Evolutionary conservation across 2,113 vertebrate species (phyloP).

Genomic region (Thunnus thynnus): DNA sequence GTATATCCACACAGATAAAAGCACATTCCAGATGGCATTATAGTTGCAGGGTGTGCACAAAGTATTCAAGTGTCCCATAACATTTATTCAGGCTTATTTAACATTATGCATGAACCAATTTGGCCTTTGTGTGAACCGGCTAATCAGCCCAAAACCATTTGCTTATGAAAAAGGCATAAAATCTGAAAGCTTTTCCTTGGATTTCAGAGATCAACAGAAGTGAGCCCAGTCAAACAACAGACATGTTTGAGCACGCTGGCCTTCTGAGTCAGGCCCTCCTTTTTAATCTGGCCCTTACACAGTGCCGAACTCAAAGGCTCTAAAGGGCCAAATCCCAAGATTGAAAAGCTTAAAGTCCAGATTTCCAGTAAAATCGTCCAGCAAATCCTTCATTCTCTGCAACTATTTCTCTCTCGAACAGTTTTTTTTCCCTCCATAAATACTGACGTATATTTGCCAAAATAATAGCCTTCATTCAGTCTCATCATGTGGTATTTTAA

Average conservation of each 20-base stretch:
- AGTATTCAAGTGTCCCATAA: not conserved
- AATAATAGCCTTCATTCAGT: slow-evolving; percentile 7
- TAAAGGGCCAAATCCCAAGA: slow-evolving; percentile 63
- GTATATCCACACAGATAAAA: not conserved
- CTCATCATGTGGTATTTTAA: slow-evolving; percentile 9
- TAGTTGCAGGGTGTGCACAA: not conserved
- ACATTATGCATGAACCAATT: not conserved
- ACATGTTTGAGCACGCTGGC: slow-evolving; percentile 54
- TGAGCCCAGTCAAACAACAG: slow-evolving; percentile 65
- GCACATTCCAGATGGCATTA: not conserved
- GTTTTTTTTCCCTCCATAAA: slow-evolving; percentile 9
- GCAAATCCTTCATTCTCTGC: slow-evolving; percentile 39
- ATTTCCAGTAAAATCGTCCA: slow-evolving; percentile 64
- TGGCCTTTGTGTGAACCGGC: slow-evolving; percentile 16
- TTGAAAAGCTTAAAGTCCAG: slow-evolving; percentile 64
- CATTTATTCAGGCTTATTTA: not conserved
- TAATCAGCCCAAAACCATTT: slow-evolving; percentile 48
- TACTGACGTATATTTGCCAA: slow-evolving; percentile 16
- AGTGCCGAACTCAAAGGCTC: slow-evolving; percentile 43
- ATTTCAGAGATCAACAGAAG: slow-evolving; percentile 45
- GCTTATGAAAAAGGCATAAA: slow-evolving; percentile 34
- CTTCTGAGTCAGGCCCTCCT: slow-evolving; percentile 36
- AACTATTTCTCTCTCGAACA: too few relatives aligned
- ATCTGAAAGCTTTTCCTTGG: slow-evolving; percentile 40
- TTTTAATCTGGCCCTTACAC: slow-evolving; percentile 58